Conservation (phyloP, 2,113 vertebrate species). For the Aramus guarauna region DNA sequence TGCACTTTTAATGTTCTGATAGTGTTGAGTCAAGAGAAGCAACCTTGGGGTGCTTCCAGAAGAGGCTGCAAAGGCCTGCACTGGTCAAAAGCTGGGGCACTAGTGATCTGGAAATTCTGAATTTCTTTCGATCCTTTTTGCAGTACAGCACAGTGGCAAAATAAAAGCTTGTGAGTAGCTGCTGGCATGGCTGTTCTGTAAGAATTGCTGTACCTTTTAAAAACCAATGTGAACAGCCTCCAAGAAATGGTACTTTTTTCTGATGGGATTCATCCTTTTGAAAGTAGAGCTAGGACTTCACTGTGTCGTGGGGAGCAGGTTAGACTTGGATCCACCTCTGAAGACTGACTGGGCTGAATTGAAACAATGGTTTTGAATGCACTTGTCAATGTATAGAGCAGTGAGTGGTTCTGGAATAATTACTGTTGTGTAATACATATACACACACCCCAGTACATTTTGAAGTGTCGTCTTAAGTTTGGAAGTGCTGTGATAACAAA, state of each 20-base stretch:
- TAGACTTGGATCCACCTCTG: background rate
- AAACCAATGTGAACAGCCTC: background rate
- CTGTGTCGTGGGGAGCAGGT: background rate
- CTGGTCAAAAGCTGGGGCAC: background rate
- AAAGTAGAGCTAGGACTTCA: background rate
- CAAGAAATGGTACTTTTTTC: background rate
- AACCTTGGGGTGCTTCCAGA: background rate
- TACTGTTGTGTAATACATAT: background rate
- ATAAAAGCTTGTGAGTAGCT: background rate
- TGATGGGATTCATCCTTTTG: background rate
- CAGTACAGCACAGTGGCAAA: background rate
- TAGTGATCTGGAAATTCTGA: background rate
- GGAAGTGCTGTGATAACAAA: background rate
- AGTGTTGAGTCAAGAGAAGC: background rate
- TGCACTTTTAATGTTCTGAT: background rate
- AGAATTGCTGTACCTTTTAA: background rate
- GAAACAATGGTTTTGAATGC: background rate
- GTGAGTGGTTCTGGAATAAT: background rate
- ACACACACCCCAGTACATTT: background rate
- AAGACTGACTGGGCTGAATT: background rate
- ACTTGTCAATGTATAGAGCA: background rate
- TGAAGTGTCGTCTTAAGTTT: background rate
- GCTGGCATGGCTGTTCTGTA: background rate
- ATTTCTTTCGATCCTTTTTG: background rate
- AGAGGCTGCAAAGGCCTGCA: background rate